Conservation (phyloP, 1,140 invertebrate species). For the Samia ricini region DNA sequence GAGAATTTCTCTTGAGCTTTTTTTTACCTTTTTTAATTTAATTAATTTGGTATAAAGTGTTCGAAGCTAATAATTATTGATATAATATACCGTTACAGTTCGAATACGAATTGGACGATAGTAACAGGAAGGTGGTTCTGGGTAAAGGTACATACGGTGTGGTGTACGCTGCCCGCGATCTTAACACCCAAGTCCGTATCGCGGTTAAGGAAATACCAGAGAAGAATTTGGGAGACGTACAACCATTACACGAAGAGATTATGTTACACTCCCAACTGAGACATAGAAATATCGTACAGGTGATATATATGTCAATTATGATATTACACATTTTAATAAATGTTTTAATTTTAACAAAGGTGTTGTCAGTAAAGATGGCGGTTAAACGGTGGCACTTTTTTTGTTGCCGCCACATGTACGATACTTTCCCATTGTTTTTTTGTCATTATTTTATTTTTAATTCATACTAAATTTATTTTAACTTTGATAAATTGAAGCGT, state of each 20-base stretch:
- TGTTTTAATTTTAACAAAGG: too few relatives aligned
- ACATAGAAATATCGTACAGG: slow-evolving; percentile 98
- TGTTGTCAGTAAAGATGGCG: too few relatives aligned
- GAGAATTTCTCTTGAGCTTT: too few relatives aligned
- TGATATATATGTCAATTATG: slow-evolving; percentile 22
- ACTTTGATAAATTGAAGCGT: too few relatives aligned
- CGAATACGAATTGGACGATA: slow-evolving; percentile 97
- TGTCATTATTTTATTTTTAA: too few relatives aligned
- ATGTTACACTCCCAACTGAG: slow-evolving; percentile 96
- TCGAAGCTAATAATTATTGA: not conserved
- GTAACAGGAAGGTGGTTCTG: slow-evolving; percentile 90
- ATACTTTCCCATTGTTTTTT: too few relatives aligned
- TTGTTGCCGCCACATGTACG: too few relatives aligned
- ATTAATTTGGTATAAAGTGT: not conserved
- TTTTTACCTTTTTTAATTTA: too few relatives aligned
- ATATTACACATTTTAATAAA: too few relatives aligned
- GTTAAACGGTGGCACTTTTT: too few relatives aligned
- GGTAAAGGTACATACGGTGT: slow-evolving; percentile 98
- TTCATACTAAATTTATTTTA: too few relatives aligned
- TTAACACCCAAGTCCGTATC: slow-evolving; percentile 96
- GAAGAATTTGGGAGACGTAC: slow-evolving; percentile 97
- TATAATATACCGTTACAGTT: slow-evolving; percentile 80
- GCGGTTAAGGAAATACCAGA: slow-evolving; percentile 99
- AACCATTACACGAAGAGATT: slow-evolving; percentile 99
- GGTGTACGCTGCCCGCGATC: slow-evolving; percentile 96